Percentiles rank a stretch among this genome's conserved stretches.
Conservation (phyloP, 2,888 invertebrate genomes). For the Rhaphigaster nebulosa region DNA sequence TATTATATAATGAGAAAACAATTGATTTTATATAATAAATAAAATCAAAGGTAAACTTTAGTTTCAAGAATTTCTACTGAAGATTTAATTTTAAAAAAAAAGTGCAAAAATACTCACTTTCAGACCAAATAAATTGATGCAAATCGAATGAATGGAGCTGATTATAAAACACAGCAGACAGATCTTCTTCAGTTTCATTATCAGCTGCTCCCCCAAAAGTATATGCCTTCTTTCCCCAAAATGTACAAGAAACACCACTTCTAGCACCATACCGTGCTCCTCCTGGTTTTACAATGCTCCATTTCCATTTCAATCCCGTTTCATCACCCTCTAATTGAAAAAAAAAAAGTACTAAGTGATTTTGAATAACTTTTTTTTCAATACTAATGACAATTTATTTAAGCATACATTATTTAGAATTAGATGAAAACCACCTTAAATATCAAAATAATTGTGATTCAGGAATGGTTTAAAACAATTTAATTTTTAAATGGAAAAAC, state of each 20-base stretch:
- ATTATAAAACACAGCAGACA: conserved; percentile 85
- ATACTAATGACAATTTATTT: background rate
- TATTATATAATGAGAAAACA: background rate
- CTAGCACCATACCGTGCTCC: conserved; percentile 77
- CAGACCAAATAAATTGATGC: conserved; percentile 81
- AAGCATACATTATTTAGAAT: background rate
- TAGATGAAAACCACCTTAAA: background rate
- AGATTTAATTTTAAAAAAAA: background rate
- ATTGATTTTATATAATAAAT: background rate
- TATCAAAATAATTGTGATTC: background rate
- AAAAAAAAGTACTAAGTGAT: no score
- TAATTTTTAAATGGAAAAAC: no score
- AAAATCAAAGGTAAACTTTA: background rate
- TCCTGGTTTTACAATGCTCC: conserved; percentile 76
- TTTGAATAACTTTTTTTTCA: no score
- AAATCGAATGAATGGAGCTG: conserved; percentile 84
- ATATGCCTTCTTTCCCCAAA: conserved; percentile 78
- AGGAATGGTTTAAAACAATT: background rate
- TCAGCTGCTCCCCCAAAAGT: conserved; percentile 92
- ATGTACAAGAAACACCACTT: conserved; percentile 78
- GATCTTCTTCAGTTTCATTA: conserved; percentile 83
- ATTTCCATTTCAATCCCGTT: conserved; percentile 79
- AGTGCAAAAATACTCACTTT: conserved; percentile 69
- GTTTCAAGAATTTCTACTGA: background rate
- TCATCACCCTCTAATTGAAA: conserved; percentile 73